Evolutionary conservation across 1,140 invertebrate species (phyloP), one percentile per base, ranked within the genome.

Genomic region (Cotesia vestalis): DNA sequence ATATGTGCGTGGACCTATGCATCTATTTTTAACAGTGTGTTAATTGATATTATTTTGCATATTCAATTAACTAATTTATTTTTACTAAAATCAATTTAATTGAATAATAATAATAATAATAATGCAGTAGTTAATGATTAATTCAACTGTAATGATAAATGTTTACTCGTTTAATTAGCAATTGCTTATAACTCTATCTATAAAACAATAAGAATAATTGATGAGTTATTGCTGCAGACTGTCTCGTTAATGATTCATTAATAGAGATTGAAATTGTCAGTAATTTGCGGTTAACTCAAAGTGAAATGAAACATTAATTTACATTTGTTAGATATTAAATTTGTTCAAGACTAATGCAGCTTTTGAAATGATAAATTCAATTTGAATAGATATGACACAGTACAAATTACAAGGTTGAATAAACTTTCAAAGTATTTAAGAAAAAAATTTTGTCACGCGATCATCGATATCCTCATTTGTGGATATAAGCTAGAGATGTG

Each of bases 161-260:
- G 11, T 46, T 46, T 46, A 6, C 11, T 46, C 40, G 6, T 46
- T 46, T 46, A 46, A 46, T 57, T 20, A 57, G 53, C 12, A 57
- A 57, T 57, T 46, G 40, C 40, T 46, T 6, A 11, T 46, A 46
- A 9, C 11, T 46, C 5, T 46, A 46, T 9, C 11, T 9, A 46
- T 46, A 46, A 57, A n/a, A 46, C 11, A 46, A 46, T 46, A 46
- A 57, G 8, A 57, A 57, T 57, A 20, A 17, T 57, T 57, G 4
- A 57, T 20, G 9, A 14, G 53, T 6, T 57, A 57, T 8, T 20
- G 5, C 12, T 14, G n/a, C n/a, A 6, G 53, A 12, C 8, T 3
- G 12, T 5, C 53, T 57, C 12, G 53, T 57, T 57, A 57, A 57
- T 57, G 53, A 17, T 57, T 57, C n/a, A 57, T 57, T 57, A n/a